These are phyloP conservation scores for Zoanthus sociatus DNA, from an alignment of 92 coral and sea anemone genomes.

Conservation along the genomic window DNA sequence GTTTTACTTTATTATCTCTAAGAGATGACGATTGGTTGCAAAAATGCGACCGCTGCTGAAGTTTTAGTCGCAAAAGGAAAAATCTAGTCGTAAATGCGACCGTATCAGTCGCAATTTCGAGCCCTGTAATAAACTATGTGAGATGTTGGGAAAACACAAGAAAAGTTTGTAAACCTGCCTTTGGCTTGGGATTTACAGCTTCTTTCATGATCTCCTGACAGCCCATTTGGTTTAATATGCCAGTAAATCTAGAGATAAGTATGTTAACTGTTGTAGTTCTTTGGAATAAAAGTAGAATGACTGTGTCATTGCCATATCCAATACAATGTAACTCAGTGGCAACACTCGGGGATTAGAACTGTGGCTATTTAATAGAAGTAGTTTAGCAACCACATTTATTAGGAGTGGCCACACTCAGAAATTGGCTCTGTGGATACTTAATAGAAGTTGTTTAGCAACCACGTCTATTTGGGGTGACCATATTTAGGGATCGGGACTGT, in stretches of 20 bases:
- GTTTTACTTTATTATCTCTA: too few species aligned
- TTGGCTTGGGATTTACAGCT: not conserved
- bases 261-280: not conserved
- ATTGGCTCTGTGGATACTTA: not conserved
- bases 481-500: not conserved
- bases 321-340: not conserved
- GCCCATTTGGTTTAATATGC: not conserved
- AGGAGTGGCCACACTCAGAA: not conserved
- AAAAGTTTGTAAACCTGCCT: not conserved
- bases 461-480: not conserved
- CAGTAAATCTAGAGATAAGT: not conserved
- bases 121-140: too few species aligned
- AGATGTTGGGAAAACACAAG: too few species aligned
- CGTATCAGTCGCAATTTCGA: too few species aligned
- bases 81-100: too few species aligned
- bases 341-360: not conserved
- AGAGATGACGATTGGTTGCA: too few species aligned
- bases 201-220: not conserved
- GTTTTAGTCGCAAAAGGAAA: too few species aligned
- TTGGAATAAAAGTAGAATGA: conserved; percentile 26
- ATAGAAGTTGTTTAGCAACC: not conserved
- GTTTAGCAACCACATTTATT: not conserved
- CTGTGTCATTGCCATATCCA: not conserved
- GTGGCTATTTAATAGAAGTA: not conserved
- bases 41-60: too few species aligned